Conservation (phyloP, 2,888 invertebrate genomes). For the Lithophane socia region DNA sequence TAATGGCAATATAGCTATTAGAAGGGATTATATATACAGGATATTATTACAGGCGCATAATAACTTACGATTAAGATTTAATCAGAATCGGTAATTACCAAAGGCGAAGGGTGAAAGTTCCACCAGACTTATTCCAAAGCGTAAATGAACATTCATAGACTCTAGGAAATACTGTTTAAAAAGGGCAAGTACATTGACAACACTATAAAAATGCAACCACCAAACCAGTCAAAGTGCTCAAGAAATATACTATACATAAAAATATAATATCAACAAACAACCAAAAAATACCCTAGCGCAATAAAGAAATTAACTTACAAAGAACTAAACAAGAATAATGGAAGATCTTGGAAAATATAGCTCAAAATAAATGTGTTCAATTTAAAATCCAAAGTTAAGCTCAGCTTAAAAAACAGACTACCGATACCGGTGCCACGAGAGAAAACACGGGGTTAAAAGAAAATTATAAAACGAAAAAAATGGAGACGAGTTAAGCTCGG, state of each 20-base stretch:
- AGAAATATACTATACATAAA: not conserved
- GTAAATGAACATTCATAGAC: not conserved
- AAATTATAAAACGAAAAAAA: constrained; percentile 35
- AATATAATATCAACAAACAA: no score
- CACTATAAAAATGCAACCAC: not conserved
- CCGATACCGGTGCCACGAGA: constrained; percentile 6
- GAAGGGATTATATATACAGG: no score
- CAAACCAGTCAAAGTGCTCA: no score
- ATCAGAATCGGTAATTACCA: not conserved
- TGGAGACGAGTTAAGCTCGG: constrained; percentile 17
- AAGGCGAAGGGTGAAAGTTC: not conserved
- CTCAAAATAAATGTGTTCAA: constrained; percentile 36
- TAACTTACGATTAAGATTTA: constrained; percentile 18
- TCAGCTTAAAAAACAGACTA: constrained; percentile 39
- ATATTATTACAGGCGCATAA: constrained; percentile 9
- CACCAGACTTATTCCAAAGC: no score
- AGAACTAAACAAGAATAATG: constrained; percentile 8
- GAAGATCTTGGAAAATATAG: constrained; percentile 16
- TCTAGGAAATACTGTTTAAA: not conserved
- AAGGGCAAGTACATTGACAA: not conserved
- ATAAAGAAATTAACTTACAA: not conserved
- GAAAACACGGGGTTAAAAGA: constrained; percentile 2
- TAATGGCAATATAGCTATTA: constrained; percentile 7
- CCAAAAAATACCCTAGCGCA: not conserved
- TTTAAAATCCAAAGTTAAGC: constrained; percentile 37